These are phyloP conservation scores for Aethes cnicana DNA, from an alignment of 2,888 invertebrate genomes.

Conservation along the genomic window DNA sequence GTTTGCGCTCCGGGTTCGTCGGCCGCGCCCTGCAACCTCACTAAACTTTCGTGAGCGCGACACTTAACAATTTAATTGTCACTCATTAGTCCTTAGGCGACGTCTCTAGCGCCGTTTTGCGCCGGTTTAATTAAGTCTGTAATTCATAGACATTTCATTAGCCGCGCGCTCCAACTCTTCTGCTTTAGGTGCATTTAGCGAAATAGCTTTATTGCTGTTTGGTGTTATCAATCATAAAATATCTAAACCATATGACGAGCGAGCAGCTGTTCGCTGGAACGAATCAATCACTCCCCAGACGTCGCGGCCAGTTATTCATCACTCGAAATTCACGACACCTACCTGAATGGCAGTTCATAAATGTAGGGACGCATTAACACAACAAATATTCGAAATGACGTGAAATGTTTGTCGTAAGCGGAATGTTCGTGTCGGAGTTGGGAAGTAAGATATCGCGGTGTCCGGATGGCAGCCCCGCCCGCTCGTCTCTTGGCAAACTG, in stretches of 20 bases:
- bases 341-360: slow-evolving; percentile 59
- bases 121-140: slow-evolving; percentile 57
- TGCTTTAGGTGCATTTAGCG: slow-evolving; percentile 41
- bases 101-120: slow-evolving; percentile 57
- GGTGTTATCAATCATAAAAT: slow-evolving; percentile 61
- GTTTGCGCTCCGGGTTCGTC: slow-evolving; percentile 64
- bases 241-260: slow-evolving; percentile 45
- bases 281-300: slow-evolving; percentile 68
- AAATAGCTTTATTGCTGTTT: slow-evolving; percentile 43
- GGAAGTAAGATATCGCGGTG: slow-evolving; percentile 65
- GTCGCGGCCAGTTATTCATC: slow-evolving; percentile 62
- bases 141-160: slow-evolving; percentile 69
- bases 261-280: slow-evolving; percentile 58
- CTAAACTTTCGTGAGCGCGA: slow-evolving; percentile 71
- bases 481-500: slow-evolving; percentile 76
- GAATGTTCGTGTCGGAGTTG: slow-evolving; percentile 47
- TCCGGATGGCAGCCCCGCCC: slow-evolving; percentile 68
- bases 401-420: slow-evolving; percentile 39
- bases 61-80: slow-evolving; percentile 78
- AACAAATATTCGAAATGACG: slow-evolving; percentile 46
- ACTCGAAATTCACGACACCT: slow-evolving; percentile 56
- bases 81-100: slow-evolving; percentile 73
- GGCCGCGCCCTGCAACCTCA: slow-evolving; percentile 71
- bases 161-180: slow-evolving; percentile 42
- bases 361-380: slow-evolving; percentile 48